phyloP scores from a whole-genome alignment of 1,140 invertebrate genomes.

The Propsilocerus akamusi region DNA sequence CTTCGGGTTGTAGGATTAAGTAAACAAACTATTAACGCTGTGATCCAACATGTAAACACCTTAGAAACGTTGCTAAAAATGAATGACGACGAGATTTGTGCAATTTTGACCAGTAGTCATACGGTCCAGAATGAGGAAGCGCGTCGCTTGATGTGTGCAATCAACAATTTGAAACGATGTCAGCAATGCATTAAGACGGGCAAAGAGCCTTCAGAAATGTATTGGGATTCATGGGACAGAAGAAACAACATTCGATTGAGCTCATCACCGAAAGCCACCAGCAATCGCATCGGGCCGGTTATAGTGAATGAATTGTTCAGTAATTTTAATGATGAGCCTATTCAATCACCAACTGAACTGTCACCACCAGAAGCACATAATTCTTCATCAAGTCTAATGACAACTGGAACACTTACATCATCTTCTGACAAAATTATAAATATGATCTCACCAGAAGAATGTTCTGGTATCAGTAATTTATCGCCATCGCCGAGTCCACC shows the following conservation, averaged over 20 bases:
- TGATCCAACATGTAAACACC: slow-evolving; percentile 39
- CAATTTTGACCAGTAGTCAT: slow-evolving; percentile 41
- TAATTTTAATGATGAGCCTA: not conserved
- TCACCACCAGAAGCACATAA: slow-evolving; percentile 9
- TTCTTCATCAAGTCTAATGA: slow-evolving; percentile 9
- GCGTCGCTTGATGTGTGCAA: slow-evolving; percentile 54
- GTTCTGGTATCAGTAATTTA: not conserved
- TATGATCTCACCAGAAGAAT: slow-evolving; percentile 2
- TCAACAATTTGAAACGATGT: slow-evolving; percentile 55
- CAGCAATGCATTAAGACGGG: slow-evolving; percentile 9
- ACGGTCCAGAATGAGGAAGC: slow-evolving; percentile 57
- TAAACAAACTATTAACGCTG: slow-evolving; percentile 24
- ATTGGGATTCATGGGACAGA: slow-evolving; percentile 87
- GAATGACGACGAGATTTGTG: slow-evolving; percentile 61
- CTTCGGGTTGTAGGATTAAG: slow-evolving; percentile 54
- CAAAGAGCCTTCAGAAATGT: slow-evolving; percentile 37
- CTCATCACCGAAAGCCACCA: not conserved
- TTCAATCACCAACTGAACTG: slow-evolving; percentile 1
- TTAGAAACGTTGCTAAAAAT: slow-evolving; percentile 67
- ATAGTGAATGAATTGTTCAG: not conserved
- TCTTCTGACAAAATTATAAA: slow-evolving; percentile 10
- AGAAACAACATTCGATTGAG: slow-evolving; percentile 21
- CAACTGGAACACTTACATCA: slow-evolving; percentile 16
- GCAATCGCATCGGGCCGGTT: slow-evolving; percentile 5
- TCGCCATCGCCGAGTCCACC: slow-evolving; percentile 22